Evolutionary conservation across 2,888 invertebrate genomes (phyloP).

Genomic region (Scaptomyza flava): DNA sequence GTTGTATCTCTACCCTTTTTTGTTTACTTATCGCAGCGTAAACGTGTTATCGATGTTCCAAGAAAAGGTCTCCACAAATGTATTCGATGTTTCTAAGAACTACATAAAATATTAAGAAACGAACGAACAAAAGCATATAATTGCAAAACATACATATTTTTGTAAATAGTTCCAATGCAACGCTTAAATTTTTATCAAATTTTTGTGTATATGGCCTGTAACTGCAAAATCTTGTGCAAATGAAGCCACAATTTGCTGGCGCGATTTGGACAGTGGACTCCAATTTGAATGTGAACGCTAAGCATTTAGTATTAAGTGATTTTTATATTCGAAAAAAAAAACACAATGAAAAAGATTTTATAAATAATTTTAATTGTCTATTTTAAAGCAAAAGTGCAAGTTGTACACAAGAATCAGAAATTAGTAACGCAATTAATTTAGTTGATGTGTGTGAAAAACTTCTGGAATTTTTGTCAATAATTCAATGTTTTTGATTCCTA

Average conservation of each 20-base stretch:
- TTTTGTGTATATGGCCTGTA: conserved; percentile 57
- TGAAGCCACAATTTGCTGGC: conserved; percentile 39
- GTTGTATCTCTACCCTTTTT: conserved; percentile 16
- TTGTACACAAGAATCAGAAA: conserved; percentile 27
- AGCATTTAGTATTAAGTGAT: conserved; percentile 75
- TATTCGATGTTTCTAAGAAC: conserved; percentile 68
- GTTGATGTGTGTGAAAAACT: conserved; percentile 65
- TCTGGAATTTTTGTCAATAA: conserved; percentile 74
- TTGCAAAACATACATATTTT: conserved; percentile 63
- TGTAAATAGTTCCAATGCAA: conserved; percentile 72
- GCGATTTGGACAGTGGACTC: conserved; percentile 46
- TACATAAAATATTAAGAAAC: conserved; percentile 19
- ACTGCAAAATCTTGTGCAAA: conserved; percentile 47
- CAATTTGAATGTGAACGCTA: conserved; percentile 74
- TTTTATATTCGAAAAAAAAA: conserved; percentile 63
- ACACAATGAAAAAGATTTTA: conserved; percentile 62
- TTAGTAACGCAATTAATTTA: conserved; percentile 56
- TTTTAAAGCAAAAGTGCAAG: conserved; percentile 62
- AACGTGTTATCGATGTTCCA: conserved; percentile 61
- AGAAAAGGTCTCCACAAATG: conserved; percentile 57
- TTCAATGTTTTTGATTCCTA: conserved; percentile 71
- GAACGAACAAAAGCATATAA: conserved; percentile 22
- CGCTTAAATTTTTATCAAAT: conserved; percentile 70
- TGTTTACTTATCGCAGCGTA: conserved; percentile 28
- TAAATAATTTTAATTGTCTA: conserved; percentile 80